Base-by-base conservation (phyloP, 2,113 vertebrate species). In the Oncorhynchus masou region DNA sequence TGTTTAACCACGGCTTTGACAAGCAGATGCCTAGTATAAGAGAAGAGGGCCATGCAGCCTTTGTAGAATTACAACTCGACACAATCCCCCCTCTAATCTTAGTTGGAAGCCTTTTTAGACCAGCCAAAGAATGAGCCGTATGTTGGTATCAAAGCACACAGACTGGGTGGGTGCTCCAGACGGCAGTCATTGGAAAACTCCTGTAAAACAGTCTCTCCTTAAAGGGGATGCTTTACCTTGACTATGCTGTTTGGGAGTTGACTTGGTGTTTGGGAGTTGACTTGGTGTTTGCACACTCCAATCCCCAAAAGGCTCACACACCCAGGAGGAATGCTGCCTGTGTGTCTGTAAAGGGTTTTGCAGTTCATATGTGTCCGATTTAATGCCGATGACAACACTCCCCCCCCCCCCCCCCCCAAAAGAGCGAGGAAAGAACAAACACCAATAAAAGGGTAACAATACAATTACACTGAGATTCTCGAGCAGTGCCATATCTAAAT, bases 311-410 rank as follows among this genome's bases (percentile, higher is more conserved):
- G 2, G 2, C 67, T 85, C 87, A 84, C 81, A 77, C 81, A 66
- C 84, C 67, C 67, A 49, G 13, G 66, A 68, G 81, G 84, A 90
- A 91, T 82, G 81, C 67, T 51, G 71, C 76, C 64, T 29, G 31
- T 66, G 69, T 49, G 74, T 78, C 71, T 72, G 39, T 82, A 65
- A 81, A 78, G 71, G 74, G 68, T 79, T 72, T 12, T 12, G 19
- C 73, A 49, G 74, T 81, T 86, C 83, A 88, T 85, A 48, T 89
- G 89, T 75, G 72, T 88, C 79, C 81, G 80, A 88, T 91, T 54
- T 91, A 90, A 85, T 88, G 74, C 75, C 73, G 75, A 85, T 85
- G 83, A 88, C 86, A 86, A 82, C 87, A 77, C 79, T 81, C 83
- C 80, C 60, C 29, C 34, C 34, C 31, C 4, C 29, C 4, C 4